phyloP scores from a whole-genome alignment of 2,113 vertebrate genomes.

The Athene noctua region DNA sequence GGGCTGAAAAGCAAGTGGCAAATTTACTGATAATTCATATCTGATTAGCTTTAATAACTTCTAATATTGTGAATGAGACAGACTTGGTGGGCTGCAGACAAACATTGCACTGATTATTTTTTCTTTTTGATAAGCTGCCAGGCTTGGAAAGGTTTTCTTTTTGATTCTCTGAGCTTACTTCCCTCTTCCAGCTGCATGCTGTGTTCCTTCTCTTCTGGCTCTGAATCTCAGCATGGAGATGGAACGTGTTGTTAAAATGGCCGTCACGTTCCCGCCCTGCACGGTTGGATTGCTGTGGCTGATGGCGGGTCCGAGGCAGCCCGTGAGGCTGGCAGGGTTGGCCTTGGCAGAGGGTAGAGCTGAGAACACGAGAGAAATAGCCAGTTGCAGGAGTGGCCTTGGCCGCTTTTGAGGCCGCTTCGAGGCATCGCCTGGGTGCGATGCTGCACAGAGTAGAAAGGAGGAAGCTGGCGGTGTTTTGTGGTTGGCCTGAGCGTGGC shows the following conservation, averaged over 20 bases:
- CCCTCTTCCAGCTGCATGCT: background rate
- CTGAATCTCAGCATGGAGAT: background rate
- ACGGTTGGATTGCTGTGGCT: background rate
- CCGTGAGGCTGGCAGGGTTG: rapidly evolving
- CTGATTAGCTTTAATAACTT: slow-evolving; percentile 5
- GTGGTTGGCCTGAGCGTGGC: rapidly evolving
- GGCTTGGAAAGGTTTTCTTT: background rate
- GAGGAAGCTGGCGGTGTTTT: background rate
- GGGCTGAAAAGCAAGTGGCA: background rate
- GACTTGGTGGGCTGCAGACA: background rate
- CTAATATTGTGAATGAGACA: background rate
- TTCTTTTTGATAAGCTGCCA: slow-evolving; percentile 16
- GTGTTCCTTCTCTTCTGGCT: background rate
- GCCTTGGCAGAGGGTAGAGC: background rate
- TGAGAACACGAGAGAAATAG: rapidly evolving
- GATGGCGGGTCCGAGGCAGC: background rate
- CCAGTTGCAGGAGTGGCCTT: background rate
- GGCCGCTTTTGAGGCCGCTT: background rate
- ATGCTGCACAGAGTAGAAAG: rapidly evolving
- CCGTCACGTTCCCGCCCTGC: rapidly evolving
- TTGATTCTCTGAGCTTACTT: background rate
- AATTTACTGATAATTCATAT: slow-evolving; percentile 21
- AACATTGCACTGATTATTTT: background rate
- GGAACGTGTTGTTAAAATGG: rapidly evolving
- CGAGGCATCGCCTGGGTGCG: rapidly evolving